Evolutionary conservation across 2,113 vertebrate species (phyloP).

Genomic region (Tragelaphus buxtoni): DNA sequence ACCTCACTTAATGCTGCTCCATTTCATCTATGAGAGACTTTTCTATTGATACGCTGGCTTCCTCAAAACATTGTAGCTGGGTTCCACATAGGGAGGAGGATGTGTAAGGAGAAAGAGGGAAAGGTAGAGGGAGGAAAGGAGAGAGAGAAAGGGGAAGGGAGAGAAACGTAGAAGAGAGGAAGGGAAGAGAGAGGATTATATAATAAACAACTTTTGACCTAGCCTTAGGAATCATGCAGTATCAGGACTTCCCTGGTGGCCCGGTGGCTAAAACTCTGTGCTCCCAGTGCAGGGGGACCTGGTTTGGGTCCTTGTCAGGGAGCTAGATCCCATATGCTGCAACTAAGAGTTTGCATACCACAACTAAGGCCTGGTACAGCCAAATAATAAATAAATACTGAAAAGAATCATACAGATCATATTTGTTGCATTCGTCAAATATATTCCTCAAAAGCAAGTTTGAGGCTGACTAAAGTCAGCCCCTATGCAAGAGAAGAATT

Average conservation of each 20-base stretch:
- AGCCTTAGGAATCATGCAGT: not conserved
- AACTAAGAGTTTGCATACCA: not conserved
- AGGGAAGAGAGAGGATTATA: not conserved
- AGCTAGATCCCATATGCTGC: not conserved
- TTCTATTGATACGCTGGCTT: not conserved
- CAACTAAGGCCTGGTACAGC: not conserved
- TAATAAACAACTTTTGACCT: not conserved
- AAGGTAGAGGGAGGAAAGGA: not conserved
- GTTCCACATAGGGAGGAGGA: not conserved
- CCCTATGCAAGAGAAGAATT: not conserved
- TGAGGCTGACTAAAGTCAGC: not conserved
- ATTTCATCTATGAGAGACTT: not conserved
- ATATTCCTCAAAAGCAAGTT: not conserved
- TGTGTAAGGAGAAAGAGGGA: not conserved
- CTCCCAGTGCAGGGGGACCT: not conserved
- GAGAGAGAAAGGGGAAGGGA: not conserved
- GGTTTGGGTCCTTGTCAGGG: not conserved
- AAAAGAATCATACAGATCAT: not conserved
- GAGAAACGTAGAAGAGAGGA: no score
- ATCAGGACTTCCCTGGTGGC: not conserved
- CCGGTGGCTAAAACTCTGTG: not conserved
- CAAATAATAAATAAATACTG: not conserved
- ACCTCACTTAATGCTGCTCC: not conserved
- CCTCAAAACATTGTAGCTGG: not conserved
- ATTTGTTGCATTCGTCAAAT: not conserved